phyloP scores from a whole-genome alignment of 2,113 vertebrate genomes.

The Phalacrocorax pelagicus region DNA sequence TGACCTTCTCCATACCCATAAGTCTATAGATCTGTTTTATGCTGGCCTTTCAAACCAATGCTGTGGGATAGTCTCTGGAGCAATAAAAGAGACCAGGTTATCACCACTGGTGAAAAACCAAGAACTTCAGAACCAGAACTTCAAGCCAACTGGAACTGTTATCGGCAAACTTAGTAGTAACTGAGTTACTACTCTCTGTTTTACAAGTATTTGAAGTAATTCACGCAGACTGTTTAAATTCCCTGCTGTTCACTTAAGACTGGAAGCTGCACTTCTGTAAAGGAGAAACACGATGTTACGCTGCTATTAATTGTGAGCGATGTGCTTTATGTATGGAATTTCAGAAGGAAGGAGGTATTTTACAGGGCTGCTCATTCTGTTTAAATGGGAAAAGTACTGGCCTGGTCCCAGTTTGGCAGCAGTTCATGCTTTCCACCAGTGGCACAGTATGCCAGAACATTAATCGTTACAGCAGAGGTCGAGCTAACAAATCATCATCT shows the following conservation, averaged over 20 bases:
- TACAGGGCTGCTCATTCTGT: neutral
- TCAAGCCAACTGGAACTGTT: neutral
- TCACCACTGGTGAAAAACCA: neutral
- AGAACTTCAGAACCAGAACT: neutral
- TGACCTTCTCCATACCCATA: neutral
- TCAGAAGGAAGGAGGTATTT: neutral
- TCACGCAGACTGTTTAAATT: neutral
- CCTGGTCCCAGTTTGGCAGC: neutral
- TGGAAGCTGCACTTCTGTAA: neutral
- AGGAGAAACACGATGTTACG: neutral
- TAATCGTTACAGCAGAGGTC: neutral
- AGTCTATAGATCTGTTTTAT: neutral
- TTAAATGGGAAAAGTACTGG: neutral
- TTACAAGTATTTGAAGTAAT: neutral
- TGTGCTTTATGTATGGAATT: neutral
- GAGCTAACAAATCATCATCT: constrained; percentile 45
- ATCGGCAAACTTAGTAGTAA: neutral
- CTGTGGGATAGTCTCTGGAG: neutral
- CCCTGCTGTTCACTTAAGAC: neutral
- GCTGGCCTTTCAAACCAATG: neutral
- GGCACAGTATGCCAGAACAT: neutral
- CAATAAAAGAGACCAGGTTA: neutral
- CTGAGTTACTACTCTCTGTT: neutral
- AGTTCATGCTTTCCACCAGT: neutral
- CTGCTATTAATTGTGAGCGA: neutral